A percentile compares a stretch with the other conserved stretches of the same genome.
phyloP scores from a whole-genome alignment of 2,888 invertebrate genomes.

The Cybosia mesomella region DNA sequence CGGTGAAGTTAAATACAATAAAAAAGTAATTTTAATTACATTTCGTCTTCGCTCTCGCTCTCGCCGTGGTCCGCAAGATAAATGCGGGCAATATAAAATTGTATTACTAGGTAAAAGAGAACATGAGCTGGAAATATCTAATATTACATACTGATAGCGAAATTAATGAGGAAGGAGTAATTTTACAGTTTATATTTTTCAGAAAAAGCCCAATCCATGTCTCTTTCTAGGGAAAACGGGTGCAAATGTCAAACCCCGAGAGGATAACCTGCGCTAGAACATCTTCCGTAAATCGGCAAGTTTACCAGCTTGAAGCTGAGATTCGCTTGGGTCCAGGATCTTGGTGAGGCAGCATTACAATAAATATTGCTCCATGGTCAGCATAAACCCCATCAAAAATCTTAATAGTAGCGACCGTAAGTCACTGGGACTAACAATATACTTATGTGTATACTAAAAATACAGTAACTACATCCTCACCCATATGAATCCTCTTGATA shows the following conservation, averaged over 20 bases:
- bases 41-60: slow-evolving; percentile 39
- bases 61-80: slow-evolving; percentile 30
- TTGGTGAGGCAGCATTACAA: too few species aligned
- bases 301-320: too few species aligned
- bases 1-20: slow-evolving; percentile 40
- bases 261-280: too few species aligned
- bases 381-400: too few species aligned
- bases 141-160: background rate
- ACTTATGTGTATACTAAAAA: background rate
- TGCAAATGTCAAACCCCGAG: too few species aligned
- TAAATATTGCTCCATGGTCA: too few species aligned
- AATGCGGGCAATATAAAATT: slow-evolving; percentile 27
- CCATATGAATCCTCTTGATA: slow-evolving; percentile 4
- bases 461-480: background rate
- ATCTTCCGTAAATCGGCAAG: too few species aligned
- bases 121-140: background rate
- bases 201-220: too few species aligned
- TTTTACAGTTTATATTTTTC: background rate
- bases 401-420: background rate
- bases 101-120: slow-evolving; percentile 3
- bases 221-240: too few species aligned
- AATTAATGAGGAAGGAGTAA: background rate
- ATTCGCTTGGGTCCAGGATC: too few species aligned
- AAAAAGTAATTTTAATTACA: slow-evolving; percentile 52
- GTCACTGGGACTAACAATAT: background rate